Percentiles rank a stretch among this genome's conserved stretches.
These are phyloP conservation scores for Pholis gunnellus DNA, from an alignment of 2,113 vertebrate genomes.

Conservation along the genomic window DNA sequence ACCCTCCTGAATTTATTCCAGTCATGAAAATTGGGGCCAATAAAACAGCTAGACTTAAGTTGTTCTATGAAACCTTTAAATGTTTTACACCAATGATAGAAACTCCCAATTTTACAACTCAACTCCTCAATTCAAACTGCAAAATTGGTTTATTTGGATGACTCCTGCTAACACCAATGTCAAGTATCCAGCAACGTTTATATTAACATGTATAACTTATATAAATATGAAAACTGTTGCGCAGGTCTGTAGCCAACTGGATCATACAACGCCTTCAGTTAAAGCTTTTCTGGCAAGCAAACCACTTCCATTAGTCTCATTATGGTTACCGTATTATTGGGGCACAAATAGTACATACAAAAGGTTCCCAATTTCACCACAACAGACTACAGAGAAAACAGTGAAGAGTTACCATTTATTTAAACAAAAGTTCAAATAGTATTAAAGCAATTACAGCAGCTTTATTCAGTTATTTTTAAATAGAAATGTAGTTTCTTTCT, in stretches of 20 bases:
- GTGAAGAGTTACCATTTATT: conserved; percentile 22
- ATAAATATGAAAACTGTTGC: no score
- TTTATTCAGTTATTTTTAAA: neutral
- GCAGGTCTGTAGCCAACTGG: neutral
- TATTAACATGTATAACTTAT: neutral
- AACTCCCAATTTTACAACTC: neutral
- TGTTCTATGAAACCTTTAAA: neutral
- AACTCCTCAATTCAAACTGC: neutral
- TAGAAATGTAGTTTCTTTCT: neutral
- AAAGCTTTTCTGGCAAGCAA: neutral
- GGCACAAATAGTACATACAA: neutral
- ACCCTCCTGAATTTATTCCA: no score
- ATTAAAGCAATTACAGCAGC: neutral
- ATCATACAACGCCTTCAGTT: neutral
- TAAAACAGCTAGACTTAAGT: neutral
- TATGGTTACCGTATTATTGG: neutral
- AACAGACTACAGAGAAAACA: neutral
- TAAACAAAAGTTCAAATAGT: neutral
- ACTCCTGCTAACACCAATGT: neutral
- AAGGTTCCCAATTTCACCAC: neutral
- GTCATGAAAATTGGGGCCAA: neutral
- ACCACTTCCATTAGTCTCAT: neutral
- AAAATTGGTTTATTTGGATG: neutral
- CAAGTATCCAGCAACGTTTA: neutral
- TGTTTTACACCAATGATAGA: neutral